phyloP scores from a whole-genome alignment of 1,140 invertebrate species.

The Drosophila kikkawai region DNA sequence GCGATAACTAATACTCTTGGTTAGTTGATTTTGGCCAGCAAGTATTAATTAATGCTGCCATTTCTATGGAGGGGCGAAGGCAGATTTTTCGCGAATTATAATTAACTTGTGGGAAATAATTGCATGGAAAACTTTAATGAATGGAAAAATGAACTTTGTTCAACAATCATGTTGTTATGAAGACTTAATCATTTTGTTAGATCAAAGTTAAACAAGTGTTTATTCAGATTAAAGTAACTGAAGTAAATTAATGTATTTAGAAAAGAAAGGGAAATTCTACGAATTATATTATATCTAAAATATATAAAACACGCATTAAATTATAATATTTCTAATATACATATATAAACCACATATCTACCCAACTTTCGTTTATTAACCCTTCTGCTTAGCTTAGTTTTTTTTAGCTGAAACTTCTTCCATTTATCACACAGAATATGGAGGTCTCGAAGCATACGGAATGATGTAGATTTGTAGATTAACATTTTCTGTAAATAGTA shows the following conservation, averaged over 20 bases:
- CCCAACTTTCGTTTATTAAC: not conserved
- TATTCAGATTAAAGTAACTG: not conserved
- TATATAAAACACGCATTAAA: too few species aligned
- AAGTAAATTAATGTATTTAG: not conserved
- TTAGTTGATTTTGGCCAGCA: not conserved
- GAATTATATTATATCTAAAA: not conserved
- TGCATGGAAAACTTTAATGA: slow-evolving; percentile 6
- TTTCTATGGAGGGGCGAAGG: not conserved
- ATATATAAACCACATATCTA: not conserved
- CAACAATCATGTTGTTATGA: not conserved
- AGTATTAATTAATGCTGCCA: not conserved
- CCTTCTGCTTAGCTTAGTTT: not conserved
- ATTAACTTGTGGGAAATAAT: slow-evolving; percentile 10
- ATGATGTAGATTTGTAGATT: not conserved
- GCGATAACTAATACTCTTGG: slow-evolving; percentile 1
- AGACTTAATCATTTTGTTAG: not conserved
- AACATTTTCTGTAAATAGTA: not conserved
- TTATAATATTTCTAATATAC: too few species aligned
- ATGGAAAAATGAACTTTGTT: slow-evolving; percentile 6
- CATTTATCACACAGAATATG: not conserved
- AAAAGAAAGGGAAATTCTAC: not conserved
- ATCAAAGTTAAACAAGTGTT: not conserved
- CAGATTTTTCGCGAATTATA: slow-evolving; percentile 4
- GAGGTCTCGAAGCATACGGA: not conserved
- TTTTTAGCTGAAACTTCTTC: not conserved